Base-by-base conservation (phyloP, 2,113 vertebrate genomes). In the Corythoichthys haematopterus region DNA sequence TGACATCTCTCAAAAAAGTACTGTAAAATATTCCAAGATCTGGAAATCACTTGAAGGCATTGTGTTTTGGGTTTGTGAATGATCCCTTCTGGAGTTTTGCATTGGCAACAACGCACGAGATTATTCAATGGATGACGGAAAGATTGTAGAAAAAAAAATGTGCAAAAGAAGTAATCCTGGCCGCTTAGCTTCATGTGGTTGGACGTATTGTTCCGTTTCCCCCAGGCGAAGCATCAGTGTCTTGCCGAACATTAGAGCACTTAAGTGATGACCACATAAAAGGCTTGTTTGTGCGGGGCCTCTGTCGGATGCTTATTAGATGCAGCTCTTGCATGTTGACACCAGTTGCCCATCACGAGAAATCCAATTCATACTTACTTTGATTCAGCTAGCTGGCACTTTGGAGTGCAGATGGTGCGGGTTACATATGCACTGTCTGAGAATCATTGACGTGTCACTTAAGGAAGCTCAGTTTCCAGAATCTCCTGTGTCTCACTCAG, bases 181-280 rank as follows among this genome's bases (percentile, higher is more conserved):
- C 66, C 43, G 37, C 76, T 85, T 75, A 68, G 74, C 80, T 90
- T 91, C 85, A 88, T 90, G 90, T 88, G 88, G 88, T 88, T 85
- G 69, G 77, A 86, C 82, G 84, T 79, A 89, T 90, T 89, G 89
- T 91, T 89, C 84, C 87, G 77, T 86, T 87, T 87, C 86, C 83
- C 83, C 80, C 78, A 70, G 62, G 38, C 82, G 65, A 87, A 86
- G 84, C 87, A 85, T 84, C 85, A 78, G 84, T 88, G 90, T 90
- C 90, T 90, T 80, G 84, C 80, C 84, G 80, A 87, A 85, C 85
- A 87, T 88, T 88, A 88, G 79, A 84, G 84, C 78, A 80, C 84
- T 90, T 88, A 79, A 85, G 68, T 53, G 64, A 69, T 74, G 60
- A 79, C 88, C 89, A 91, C 90, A 92, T 91, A 75, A 91, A 90